Base-by-base conservation (phyloP, 2,888 invertebrate species). In the Azorinus chamasolen region DNA sequence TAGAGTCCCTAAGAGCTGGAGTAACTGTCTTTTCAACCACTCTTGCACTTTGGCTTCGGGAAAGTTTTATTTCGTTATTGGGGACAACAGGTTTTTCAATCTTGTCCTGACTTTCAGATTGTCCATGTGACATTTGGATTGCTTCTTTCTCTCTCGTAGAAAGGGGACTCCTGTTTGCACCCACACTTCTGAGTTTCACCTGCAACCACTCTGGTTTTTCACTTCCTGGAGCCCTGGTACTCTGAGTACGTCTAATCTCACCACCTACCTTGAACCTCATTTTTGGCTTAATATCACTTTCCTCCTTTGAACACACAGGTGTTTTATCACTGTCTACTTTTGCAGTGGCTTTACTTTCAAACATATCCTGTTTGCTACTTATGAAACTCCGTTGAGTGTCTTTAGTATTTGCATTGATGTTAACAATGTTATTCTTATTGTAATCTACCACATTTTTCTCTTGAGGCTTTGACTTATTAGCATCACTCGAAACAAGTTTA, bases 11-110 rank as follows among this genome's bases (percentile, higher is more conserved):
- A 24, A 80, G 63, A 0, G 66, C 70, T 22, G 64, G 39, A 4
- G 63, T 64, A 0, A 50, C 18, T 24, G 53, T 78, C 24, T 43
- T 55, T 37, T 64, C 76, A n/a, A 64, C 45, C n/a, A 78, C 51
- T 59, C 77, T 73, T n/a, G 79, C 79, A 74, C 85, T 85, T 20
- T 85, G 70, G 53, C 83, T 85, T 43, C 81, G 51, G 12, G 48
- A 61, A 10, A 84, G 76, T 58, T 77, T 79, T 20, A 62, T 62
- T 25, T 72, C 66, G 18, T 59, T 80, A 20, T 65, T 57, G 72
- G 72, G 72, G 73, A 69, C 69, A 32, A 53, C 39, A 61, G 69
- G 70, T 37, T 39, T 45, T 14, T 18, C 8, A 20, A 43, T 25
- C 32, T 37, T 14, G 10, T 51, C 51, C 8, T 16, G 20, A 54